Conservation (phyloP, 1,140 invertebrate genomes). For the Tetramorium simillimum region DNA sequence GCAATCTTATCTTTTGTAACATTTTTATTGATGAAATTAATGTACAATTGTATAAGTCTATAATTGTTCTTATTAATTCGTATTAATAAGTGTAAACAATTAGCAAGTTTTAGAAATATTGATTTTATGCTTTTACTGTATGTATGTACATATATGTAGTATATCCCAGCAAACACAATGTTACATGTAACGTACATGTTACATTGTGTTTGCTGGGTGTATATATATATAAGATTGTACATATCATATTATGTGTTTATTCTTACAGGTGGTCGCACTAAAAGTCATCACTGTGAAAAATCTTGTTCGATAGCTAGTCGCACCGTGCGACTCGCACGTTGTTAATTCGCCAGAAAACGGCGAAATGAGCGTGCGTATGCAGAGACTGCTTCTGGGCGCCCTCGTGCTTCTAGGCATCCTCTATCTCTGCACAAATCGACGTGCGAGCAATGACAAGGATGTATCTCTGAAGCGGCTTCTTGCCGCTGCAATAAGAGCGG, state of each 20-base stretch:
- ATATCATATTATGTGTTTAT: background rate
- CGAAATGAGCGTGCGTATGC: slow-evolving; percentile 88
- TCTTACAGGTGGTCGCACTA: background rate
- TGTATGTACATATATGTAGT: no score
- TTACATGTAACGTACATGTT: no score
- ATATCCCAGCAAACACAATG: no score
- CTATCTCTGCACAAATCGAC: slow-evolving; percentile 77
- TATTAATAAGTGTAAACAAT: background rate
- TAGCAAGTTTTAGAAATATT: background rate
- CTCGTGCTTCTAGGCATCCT: slow-evolving; percentile 79
- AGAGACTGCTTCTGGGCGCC: slow-evolving; percentile 87
- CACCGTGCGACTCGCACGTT: background rate
- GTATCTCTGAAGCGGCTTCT: slow-evolving; percentile 92
- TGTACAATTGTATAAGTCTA: background rate
- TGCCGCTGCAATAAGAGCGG: slow-evolving; percentile 91
- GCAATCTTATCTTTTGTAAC: background rate
- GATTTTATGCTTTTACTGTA: background rate
- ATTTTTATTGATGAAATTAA: background rate
- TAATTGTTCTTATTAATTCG: no score
- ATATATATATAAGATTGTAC: background rate
- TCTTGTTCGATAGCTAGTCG: background rate
- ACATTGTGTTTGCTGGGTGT: no score
- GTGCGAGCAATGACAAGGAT: slow-evolving; percentile 60
- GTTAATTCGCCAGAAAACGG: slow-evolving; percentile 87
- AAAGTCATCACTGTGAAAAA: background rate